A percentile compares a stretch with the other conserved stretches of the same genome.
phyloP scores from a whole-genome alignment of 2,888 invertebrate genomes.

The Miltochrista miniata region DNA sequence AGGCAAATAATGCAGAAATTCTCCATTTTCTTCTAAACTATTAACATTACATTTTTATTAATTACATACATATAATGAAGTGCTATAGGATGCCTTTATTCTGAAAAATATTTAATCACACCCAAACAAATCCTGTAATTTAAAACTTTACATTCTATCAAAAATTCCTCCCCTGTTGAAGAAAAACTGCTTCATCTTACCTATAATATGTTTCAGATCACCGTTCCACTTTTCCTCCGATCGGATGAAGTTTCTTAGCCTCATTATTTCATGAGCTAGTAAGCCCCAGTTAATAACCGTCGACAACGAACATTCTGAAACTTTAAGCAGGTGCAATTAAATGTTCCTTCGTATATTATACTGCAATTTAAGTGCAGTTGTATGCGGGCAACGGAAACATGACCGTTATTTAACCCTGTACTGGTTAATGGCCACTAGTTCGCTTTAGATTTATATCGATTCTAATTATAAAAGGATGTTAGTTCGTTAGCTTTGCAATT shows the following conservation, averaged over 20 bases:
- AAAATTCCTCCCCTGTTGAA: too few species aligned
- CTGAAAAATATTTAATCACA: too few species aligned
- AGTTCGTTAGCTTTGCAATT: background rate
- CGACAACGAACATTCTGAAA: slow-evolving; percentile 6
- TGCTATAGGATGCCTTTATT: too few species aligned
- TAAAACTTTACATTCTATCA: too few species aligned
- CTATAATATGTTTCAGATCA: background rate
- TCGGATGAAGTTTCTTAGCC: slow-evolving; percentile 2
- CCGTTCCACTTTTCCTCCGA: background rate
- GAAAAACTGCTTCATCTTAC: background rate
- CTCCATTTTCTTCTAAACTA: too few species aligned
- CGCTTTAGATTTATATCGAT: slow-evolving; percentile 16
- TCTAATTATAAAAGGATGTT: background rate
- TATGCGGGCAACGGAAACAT: slow-evolving; percentile 21
- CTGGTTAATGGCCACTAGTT: slow-evolving; percentile 26
- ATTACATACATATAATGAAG: too few species aligned
- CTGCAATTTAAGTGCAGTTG: slow-evolving; percentile 9
- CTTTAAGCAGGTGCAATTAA: slow-evolving; percentile 12
- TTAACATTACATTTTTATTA: too few species aligned
- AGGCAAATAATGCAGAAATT: too few species aligned
- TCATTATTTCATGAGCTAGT: background rate
- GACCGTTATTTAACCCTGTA: slow-evolving; percentile 15
- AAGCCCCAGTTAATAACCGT: slow-evolving; percentile 11
- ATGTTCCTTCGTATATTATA: slow-evolving; percentile 16
- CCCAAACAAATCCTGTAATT: too few species aligned